Evolutionary conservation across 1,140 invertebrate genomes (phyloP), one percentile per base, ranked within the genome.

Genomic region (Musca domestica): DNA sequence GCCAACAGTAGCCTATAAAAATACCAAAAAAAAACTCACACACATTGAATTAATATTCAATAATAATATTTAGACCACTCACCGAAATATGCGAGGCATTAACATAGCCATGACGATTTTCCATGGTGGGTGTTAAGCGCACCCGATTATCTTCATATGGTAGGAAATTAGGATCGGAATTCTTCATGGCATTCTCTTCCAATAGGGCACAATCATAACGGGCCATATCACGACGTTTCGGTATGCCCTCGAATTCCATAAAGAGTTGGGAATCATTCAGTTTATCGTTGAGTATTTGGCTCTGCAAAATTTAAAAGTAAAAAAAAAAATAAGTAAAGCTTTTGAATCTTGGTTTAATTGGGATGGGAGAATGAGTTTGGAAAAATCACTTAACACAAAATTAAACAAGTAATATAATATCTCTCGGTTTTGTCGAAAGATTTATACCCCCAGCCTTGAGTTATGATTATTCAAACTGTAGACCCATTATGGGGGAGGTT

Each of bases 91-190:
- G 91, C 9, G 93, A 95, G 3, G 93, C 94, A 84, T 96, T 96
- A 51, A 96, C 92, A 74, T 96, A 96, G 7, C 94, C 95, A 75
- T 87, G 87, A 61, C 89, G 88, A 83, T 96, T 96, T 67, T 89
- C 87, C 78, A 90, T 90, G 2, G 88, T 87, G 4, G 93, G 91
- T 20, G 87, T 88, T 3, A 96, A 80, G 58, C 90, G 84, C 30
- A 96, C 90, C 47, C 93, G 78, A 76, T 94, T 95, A 72, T 94
- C 91, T 77, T 96, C 94, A 81, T 96, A 96, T 1, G 95, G 95
- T 41, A 95, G 82, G 77, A 83, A 83, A 46, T 95, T 90, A 73
- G 92, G 89, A 78, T 82, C 80, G 47, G 76, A 73, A 68, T 81
- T 81, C 69, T 80, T 81, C 5, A 64, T 67, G n/a, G 74, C 75